These are phyloP conservation scores for Gymnopithys bicolor DNA, from an alignment of 2,797 vertebrate genomes.

Conservation along the genomic window DNA sequence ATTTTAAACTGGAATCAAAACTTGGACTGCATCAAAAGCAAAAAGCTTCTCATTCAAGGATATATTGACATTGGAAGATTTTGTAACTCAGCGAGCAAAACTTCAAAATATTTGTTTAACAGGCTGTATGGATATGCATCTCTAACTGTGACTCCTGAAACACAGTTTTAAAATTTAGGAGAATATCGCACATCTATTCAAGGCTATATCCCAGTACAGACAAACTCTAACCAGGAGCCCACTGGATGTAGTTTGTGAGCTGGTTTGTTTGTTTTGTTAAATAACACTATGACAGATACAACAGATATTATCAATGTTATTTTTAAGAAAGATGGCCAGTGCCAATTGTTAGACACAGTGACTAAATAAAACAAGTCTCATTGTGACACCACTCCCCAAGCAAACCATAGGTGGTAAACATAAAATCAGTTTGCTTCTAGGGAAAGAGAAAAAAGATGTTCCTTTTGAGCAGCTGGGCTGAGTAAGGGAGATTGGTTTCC, in stretches of 20 bases:
- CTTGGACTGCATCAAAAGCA: neutral
- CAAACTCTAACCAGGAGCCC: neutral
- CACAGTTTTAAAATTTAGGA: neutral
- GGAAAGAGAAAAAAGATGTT: neutral
- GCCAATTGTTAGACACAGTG: neutral
- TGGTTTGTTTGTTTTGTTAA: neutral
- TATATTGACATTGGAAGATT: neutral
- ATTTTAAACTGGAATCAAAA: neutral
- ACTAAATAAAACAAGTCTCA: neutral
- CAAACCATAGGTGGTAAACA: neutral
- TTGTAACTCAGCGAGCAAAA: neutral
- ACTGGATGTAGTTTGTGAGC: neutral
- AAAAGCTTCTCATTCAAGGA: neutral
- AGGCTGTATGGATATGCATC: neutral
- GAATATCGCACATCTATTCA: neutral
- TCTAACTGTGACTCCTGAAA: neutral
- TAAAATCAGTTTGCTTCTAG: neutral
- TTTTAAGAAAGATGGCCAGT: neutral
- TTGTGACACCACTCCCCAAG: neutral
- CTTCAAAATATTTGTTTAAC: neutral
- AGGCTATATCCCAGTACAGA: neutral
- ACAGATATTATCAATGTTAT: neutral
- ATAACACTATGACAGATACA: neutral
- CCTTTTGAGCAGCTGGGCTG: slow-evolving; percentile 4
- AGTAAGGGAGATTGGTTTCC: slow-evolving; percentile 9